These are phyloP conservation scores for Epistrophe grossulariae DNA, from an alignment of 2,888 invertebrate genomes.

Conservation along the genomic window DNA sequence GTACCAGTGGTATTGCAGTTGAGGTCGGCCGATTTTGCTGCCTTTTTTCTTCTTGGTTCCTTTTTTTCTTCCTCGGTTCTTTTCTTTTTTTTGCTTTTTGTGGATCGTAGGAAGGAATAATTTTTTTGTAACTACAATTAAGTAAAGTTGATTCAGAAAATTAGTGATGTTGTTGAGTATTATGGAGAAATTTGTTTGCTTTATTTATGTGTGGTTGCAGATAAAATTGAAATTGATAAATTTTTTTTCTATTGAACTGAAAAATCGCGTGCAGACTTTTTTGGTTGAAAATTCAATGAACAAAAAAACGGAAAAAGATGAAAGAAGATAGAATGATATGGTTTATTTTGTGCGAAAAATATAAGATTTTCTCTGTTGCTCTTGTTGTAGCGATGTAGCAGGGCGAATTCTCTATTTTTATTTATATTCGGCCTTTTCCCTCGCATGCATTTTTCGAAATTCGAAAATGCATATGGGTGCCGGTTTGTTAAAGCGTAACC, in stretches of 20 bases:
- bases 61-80: conserved; percentile 40
- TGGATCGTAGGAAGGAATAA: conserved; percentile 51
- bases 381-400: conserved; percentile 41
- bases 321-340: conserved; percentile 60
- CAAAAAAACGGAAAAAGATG: conserved; percentile 62
- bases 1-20: conserved; percentile 41
- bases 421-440: conserved; percentile 67
- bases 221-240: conserved; percentile 71
- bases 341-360: conserved; percentile 40
- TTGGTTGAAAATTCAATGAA: conserved; percentile 76
- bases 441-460: conserved; percentile 63
- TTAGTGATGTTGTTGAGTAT: conserved; percentile 63
- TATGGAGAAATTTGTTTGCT: conserved; percentile 37
- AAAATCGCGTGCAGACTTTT: conserved; percentile 76
- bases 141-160: conserved; percentile 33
- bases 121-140: conserved; percentile 58
- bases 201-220: conserved; percentile 39
- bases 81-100: conserved; percentile 27
- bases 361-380: conserved; percentile 53
- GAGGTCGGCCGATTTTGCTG: conserved; percentile 63
- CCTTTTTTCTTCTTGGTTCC: conserved; percentile 36
- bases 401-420: conserved; percentile 68
- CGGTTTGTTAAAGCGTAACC: conserved; percentile 13
- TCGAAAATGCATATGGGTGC: conserved; percentile 59
- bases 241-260: conserved; percentile 65